Base-by-base conservation (phyloP, 37 sponge, comb jelly and placozoan species). In the Spongilla lacustris region DNA sequence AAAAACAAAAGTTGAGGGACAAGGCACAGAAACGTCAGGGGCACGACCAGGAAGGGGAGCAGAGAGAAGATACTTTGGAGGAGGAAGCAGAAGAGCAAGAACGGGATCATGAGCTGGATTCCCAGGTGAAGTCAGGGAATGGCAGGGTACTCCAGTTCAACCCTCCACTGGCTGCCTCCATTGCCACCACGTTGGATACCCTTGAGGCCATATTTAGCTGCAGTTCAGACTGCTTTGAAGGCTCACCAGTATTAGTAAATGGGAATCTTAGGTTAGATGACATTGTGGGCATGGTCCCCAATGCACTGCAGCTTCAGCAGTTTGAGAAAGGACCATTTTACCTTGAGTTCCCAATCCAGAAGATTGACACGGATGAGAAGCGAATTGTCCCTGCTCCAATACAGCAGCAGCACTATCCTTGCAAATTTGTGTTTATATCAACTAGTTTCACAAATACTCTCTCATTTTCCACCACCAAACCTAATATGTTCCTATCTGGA, bases 291-390 rank as follows among this genome's bases (percentile, higher is more conserved):
- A 35, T 49, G 23, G 94, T 94, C 19, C 91, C 91, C 0, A 81
- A 46, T 25, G 67, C 85, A 0, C 49, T 83, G 24, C 67, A 58
- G 2, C 70, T 94, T 66, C 81, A 81, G 3, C 67, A 94, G 37
- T 26, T 73, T 38, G 85, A 87, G 21, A 46, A 46, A 10, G 32
- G 68, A 2, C 89, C 88, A 23, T 88, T 94, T 36, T 91, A 79
- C 29, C 35, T 94, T 12, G 91, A 94, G 32, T 71, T 90, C 2
- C 94, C 94, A 3, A 77, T 94, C 27, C 77, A 94, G 79, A 87
- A 84, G 27, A 73, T 82, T 21, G 89, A 86, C 66, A 17, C 46
- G 11, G 14, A 58, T 22, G 69, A 78, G 73, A 26, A 23, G 11
- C 50, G 29, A 8, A 46, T 46, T 46, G 46, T 46, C 4, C 46